These are phyloP conservation scores for Discoglossus pictus DNA, from an alignment of 2,797 vertebrate species.

Conservation along the genomic window DNA sequence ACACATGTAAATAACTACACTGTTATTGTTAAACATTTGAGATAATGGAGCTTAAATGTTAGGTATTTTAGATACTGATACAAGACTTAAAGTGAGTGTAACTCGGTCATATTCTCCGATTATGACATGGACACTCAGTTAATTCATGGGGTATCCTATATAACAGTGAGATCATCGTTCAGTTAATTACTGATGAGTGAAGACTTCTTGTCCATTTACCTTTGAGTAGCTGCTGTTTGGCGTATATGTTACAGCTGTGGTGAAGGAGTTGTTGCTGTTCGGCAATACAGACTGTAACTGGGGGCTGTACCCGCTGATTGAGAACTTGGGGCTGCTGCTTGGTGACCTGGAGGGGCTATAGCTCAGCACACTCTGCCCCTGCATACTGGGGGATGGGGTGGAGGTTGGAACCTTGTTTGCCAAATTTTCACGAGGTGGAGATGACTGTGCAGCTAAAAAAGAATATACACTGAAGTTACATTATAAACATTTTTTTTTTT, in stretches of 20 bases:
- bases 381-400: slow-evolving; percentile 75
- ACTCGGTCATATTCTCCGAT: too few species aligned
- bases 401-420: slow-evolving; percentile 75
- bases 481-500: too few species aligned
- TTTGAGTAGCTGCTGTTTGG: slow-evolving; percentile 72
- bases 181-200: too few species aligned
- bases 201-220: slow-evolving; percentile 27
- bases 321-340: slow-evolving; percentile 85
- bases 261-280: slow-evolving; percentile 69
- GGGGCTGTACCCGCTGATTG: slow-evolving; percentile 81
- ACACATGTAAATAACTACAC: too few species aligned
- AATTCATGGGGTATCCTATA: too few species aligned
- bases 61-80: too few species aligned
- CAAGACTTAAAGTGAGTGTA: too few species aligned
- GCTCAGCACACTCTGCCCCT: slow-evolving; percentile 91
- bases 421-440: slow-evolving; percentile 75
- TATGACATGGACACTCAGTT: too few species aligned
- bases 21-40: too few species aligned
- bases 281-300: slow-evolving; percentile 74
- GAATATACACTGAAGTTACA: slow-evolving; percentile 5
- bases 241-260: slow-evolving; percentile 64
- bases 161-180: too few species aligned
- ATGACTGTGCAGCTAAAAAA: slow-evolving; percentile 75
- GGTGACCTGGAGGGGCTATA: slow-evolving; percentile 88
- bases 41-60: too few species aligned